Evolutionary conservation across 1,140 invertebrate species (phyloP).

Genomic region (Stratiolaelaps scimitus): DNA sequence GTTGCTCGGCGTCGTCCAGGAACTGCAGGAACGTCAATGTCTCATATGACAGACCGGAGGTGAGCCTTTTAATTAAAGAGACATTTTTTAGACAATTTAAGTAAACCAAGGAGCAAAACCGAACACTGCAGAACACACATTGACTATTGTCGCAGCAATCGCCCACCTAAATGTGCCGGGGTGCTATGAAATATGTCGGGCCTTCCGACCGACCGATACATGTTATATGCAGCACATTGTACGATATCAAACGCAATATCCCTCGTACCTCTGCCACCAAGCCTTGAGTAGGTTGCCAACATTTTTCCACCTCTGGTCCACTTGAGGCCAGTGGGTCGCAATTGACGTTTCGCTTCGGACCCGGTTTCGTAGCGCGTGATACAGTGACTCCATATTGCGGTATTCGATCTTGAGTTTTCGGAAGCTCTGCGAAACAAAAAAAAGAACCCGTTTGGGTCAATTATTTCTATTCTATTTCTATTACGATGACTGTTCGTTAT

Average conservation of each 20-base stretch:
- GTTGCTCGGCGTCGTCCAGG: conserved; percentile 20
- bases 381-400: conserved; percentile 23
- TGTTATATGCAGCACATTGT: too few species aligned
- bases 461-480: neutral
- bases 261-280: conserved; percentile 41
- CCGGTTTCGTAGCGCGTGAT: conserved; percentile 6
- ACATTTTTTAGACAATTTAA: too few species aligned
- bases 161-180: too few species aligned
- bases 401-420: conserved; percentile 33
- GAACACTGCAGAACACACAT: too few species aligned
- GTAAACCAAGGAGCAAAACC: too few species aligned
- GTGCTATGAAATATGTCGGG: too few species aligned
- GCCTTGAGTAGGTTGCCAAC: conserved; percentile 50
- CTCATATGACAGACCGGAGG: conserved; percentile 17
- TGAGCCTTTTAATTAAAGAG: too few species aligned
- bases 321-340: conserved; percentile 33
- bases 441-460: too few species aligned
- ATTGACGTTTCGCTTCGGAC: conserved; percentile 23
- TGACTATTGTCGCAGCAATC: too few species aligned
- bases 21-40: conserved; percentile 25
- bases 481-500: neutral
- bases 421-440: conserved; percentile 35
- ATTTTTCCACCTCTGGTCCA: conserved; percentile 36
- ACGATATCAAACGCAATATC: too few species aligned
- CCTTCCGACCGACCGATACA: too few species aligned